phyloP scores from a whole-genome alignment of 2,888 invertebrate genomes.

The Schizotus pectinicornis region DNA sequence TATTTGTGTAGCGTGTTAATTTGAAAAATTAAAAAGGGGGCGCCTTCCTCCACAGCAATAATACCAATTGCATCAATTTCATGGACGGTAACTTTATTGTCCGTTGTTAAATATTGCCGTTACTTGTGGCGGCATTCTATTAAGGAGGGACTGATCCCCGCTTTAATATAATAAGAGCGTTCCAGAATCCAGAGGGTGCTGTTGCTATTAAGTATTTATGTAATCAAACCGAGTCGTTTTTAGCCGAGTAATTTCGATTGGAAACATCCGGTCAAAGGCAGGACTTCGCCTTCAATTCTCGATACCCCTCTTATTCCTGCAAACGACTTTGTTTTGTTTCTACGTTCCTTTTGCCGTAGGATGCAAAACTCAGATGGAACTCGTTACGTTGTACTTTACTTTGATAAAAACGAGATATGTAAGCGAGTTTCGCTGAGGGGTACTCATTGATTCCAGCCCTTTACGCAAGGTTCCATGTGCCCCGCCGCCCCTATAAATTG shows the following conservation, averaged over 20 bases:
- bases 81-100: slow-evolving; percentile 36
- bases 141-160: slow-evolving; percentile 34
- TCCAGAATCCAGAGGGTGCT: slow-evolving; percentile 37
- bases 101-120: slow-evolving; percentile 35
- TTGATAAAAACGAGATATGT: too few relatives aligned
- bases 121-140: slow-evolving; percentile 34
- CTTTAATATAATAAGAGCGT: slow-evolving; percentile 42
- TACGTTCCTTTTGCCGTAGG: too few relatives aligned
- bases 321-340: too few relatives aligned
- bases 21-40: slow-evolving; percentile 21
- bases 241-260: too few relatives aligned
- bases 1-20: slow-evolving; percentile 9
- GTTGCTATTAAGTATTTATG: slow-evolving; percentile 43
- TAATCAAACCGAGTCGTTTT: slow-evolving; percentile 41
- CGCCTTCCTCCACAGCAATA: slow-evolving; percentile 5
- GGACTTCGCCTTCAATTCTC: too few relatives aligned
- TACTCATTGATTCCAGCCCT: slow-evolving; percentile 22
- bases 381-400: too few relatives aligned
- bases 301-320: too few relatives aligned
- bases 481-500: slow-evolving; percentile 39
- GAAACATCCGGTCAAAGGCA: too few relatives aligned
- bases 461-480: slow-evolving; percentile 33
- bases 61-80: slow-evolving; percentile 34
- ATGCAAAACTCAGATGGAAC: too few relatives aligned
- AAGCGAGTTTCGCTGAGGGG: background rate